Evolutionary conservation across 2,888 invertebrate species (phyloP).

Genomic region (Diaphora mendica): DNA sequence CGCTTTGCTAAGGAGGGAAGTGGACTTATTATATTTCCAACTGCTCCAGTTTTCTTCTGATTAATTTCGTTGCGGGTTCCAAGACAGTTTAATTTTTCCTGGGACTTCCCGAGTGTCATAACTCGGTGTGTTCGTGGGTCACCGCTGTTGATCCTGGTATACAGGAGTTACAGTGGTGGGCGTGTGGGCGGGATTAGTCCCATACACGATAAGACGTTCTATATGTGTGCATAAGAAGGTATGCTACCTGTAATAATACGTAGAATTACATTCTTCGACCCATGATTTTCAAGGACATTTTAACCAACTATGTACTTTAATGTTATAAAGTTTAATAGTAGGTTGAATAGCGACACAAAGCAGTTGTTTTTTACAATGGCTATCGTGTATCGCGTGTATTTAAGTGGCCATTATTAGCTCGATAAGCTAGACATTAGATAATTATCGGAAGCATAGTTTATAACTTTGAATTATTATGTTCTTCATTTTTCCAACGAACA

Average conservation of each 20-base stretch:
- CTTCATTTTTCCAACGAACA: background rate
- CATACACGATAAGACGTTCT: conserved; percentile 25
- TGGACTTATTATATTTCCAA: too few relatives aligned
- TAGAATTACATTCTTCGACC: background rate
- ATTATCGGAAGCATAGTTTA: background rate
- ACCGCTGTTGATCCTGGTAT: too few relatives aligned
- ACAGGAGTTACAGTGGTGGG: too few relatives aligned
- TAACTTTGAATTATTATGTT: background rate
- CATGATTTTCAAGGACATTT: background rate
- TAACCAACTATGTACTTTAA: background rate
- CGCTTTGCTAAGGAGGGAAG: too few relatives aligned
- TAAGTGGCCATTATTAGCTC: background rate
- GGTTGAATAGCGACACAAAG: background rate
- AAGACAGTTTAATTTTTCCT: too few relatives aligned
- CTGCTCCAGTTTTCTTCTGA: too few relatives aligned
- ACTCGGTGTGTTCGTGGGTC: too few relatives aligned
- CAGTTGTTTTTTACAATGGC: background rate
- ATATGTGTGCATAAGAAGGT: conserved; percentile 19
- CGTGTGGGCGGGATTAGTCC: too few relatives aligned
- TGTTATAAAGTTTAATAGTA: background rate
- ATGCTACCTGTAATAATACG: background rate
- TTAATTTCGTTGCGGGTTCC: too few relatives aligned
- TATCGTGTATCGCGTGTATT: background rate
- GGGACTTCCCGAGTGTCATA: too few relatives aligned
- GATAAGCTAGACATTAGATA: background rate